phyloP scores from a whole-genome alignment of 2,797 vertebrate genomes.

The Todus mexicanus region DNA sequence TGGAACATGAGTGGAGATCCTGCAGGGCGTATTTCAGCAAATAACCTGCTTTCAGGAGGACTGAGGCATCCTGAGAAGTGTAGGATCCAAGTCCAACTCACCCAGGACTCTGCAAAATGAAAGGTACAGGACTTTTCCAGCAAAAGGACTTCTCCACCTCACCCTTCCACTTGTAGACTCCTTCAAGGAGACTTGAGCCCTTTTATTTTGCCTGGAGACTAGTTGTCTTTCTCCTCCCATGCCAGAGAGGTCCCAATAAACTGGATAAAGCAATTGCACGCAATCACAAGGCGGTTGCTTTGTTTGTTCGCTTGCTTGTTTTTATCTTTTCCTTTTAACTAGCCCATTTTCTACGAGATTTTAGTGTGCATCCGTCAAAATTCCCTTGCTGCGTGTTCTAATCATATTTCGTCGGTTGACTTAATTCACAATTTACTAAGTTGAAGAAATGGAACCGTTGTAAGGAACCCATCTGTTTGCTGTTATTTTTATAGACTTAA shows the following conservation, averaged over 20 bases:
- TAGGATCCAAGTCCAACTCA: neutral
- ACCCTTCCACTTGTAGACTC: neutral
- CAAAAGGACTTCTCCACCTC: neutral
- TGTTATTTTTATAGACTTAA: conserved; percentile 46
- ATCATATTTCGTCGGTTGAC: conserved; percentile 41
- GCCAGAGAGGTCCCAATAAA: neutral
- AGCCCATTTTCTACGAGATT: neutral
- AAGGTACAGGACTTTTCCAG: neutral
- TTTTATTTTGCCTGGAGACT: neutral
- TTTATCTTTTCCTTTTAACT: neutral
- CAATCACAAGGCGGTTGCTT: neutral
- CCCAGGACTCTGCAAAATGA: neutral
- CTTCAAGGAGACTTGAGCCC: neutral
- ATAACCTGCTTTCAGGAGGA: neutral
- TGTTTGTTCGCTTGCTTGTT: too few species aligned
- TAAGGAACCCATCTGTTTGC: conserved; percentile 58
- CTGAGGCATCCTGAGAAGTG: neutral
- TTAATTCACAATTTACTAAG: conserved; percentile 1
- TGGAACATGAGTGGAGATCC: neutral
- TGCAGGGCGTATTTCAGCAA: neutral
- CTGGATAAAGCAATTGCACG: neutral
- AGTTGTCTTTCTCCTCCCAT: neutral
- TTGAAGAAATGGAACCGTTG: conserved; percentile 3
- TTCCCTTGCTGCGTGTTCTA: conserved; percentile 51
- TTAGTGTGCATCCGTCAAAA: neutral